Base-by-base conservation (phyloP, 2,888 invertebrate species). In the Metallyticus violacea region DNA sequence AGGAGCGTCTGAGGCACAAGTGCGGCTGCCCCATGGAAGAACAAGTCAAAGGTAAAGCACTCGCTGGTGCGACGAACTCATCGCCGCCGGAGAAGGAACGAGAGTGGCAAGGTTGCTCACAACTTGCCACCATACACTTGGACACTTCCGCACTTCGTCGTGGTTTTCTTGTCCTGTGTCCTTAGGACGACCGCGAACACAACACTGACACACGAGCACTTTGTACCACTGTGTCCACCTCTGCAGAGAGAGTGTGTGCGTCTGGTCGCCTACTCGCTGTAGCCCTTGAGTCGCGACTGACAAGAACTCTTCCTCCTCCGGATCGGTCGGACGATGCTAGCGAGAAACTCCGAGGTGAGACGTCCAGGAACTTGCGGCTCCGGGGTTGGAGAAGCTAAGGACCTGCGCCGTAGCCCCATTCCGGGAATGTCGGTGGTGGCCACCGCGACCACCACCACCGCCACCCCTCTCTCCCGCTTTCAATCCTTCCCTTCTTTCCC, bases 401-500 rank as follows among this genome's bases (percentile, higher is more conserved):
- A 87, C 87, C 87, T 87, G 86, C 88, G 87, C 86, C 83, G 86
- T 81, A 77, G 85, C 86, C 40, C 28, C 79, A 40, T 86, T 79
- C 88, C 85, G 86, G 79, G 85, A 85, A 85, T 85, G 85, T 85
- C 28, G 85, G 29, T 81, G 85, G 78, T 40, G 27, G 27, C 80
- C 85, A 27, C 80, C 40, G 40, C 82, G 62, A 76, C 82, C 82
- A 27, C 82, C 62, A 62, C 86, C 86, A 81, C 88, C 88, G 85
- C 83, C 85, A 81, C 78, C 81, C 85, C 62, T 81, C 76, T 82
- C 82, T n/a, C 81, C 30, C 81, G 27, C 27, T 82, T 85, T 81
- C 62, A 62, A 29, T 86, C 85, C 86, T 81, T 86, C 87, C 86
- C 86, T 86, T 86, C 86, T 87, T 87, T 87, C 85, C 86, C 86